These are phyloP conservation scores for Polyergus mexicanus DNA, from an alignment of 1,140 invertebrate genomes.

Conservation along the genomic window DNA sequence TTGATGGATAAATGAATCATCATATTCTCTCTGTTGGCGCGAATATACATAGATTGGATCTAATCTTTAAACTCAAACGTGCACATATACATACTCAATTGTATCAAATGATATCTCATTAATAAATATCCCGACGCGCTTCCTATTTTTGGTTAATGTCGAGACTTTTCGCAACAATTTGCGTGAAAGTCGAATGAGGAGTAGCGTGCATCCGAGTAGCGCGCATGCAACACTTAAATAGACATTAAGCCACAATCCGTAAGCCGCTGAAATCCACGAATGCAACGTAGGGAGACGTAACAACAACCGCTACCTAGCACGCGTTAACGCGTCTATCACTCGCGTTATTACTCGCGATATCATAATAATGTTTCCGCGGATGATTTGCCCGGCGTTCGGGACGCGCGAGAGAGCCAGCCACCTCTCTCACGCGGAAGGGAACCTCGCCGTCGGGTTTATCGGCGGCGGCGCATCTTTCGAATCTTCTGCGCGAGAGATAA, in stretches of 20 bases:
- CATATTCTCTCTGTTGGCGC: neutral
- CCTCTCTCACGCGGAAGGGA: slow-evolving; percentile 21
- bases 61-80: neutral
- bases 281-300: slow-evolving; percentile 31
- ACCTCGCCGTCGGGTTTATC: slow-evolving; percentile 51
- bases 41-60: neutral
- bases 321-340: slow-evolving; percentile 62
- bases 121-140: neutral
- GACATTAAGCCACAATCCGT: slow-evolving; percentile 46
- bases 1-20: neutral
- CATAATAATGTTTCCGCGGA: slow-evolving; percentile 46
- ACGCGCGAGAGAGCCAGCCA: neutral
- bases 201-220: neutral
- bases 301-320: slow-evolving; percentile 58
- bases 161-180: slow-evolving; percentile 4
- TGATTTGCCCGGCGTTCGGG: neutral
- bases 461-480: slow-evolving; percentile 49
- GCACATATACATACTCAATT: neutral
- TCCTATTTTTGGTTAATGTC: neutral
- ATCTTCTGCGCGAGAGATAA: slow-evolving; percentile 60
- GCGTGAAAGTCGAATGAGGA: slow-evolving; percentile 24
- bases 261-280: slow-evolving; percentile 38
- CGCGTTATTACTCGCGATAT: slow-evolving; percentile 56
- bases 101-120: neutral
- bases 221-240: slow-evolving; percentile 42